These are phyloP conservation scores for Conchocele bisecta DNA, from an alignment of 2,888 invertebrate genomes.

Conservation along the genomic window DNA sequence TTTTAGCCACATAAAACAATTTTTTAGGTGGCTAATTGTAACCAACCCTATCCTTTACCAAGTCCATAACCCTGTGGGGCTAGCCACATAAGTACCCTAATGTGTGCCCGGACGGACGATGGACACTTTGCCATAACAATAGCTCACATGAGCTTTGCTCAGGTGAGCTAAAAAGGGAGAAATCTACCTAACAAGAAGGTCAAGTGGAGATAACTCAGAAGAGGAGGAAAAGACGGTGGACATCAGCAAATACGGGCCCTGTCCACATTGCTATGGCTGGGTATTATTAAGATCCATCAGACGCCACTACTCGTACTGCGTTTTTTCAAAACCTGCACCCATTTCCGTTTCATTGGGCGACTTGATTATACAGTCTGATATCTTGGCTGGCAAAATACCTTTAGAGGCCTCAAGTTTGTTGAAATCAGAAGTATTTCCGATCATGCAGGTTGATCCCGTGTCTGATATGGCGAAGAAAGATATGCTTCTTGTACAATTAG, in stretches of 20 bases:
- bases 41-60: no score
- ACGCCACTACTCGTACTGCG: no score
- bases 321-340: background rate
- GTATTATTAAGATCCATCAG: slow-evolving; percentile 7
- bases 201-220: no score
- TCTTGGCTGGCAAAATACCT: slow-evolving; percentile 26
- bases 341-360: no score
- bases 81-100: no score
- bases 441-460: slow-evolving; percentile 46
- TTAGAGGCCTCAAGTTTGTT: slow-evolving; percentile 32
- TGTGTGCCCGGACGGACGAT: no score
- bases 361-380: slow-evolving; percentile 44
- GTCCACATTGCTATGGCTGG: slow-evolving; percentile 50
- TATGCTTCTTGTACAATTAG: slow-evolving; percentile 26
- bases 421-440: slow-evolving; percentile 43
- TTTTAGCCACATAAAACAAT: no score
- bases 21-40: no score
- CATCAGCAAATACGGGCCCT: slow-evolving; percentile 38
- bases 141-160: no score
- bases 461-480: slow-evolving; percentile 33
- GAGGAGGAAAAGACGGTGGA: slow-evolving; percentile 11
- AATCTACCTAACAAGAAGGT: slow-evolving; percentile 21
- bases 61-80: no score
- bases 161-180: slow-evolving; percentile 45
- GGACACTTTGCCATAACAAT: no score